Conservation (phyloP, 2,888 invertebrate species). For the Amphimallon solstitiale region DNA sequence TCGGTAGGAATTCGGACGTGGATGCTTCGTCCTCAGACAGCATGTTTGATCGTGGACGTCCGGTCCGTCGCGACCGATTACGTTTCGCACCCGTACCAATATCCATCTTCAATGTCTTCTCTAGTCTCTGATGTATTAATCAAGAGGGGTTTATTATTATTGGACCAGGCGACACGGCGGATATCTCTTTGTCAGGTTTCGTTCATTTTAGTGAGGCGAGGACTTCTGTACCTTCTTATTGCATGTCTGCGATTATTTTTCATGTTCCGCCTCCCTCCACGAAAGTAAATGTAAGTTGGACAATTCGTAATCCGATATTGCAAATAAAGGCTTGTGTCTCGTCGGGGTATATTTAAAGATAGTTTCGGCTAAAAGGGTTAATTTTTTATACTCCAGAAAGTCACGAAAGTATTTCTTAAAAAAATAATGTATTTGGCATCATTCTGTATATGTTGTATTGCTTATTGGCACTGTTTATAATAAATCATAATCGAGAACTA, state of each 20-base stretch:
- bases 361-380: too few relatives aligned
- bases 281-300: too few relatives aligned
- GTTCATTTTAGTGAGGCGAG: not conserved
- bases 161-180: slow-evolving; percentile 12
- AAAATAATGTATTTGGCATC: too few relatives aligned
- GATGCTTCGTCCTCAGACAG: slow-evolving; percentile 22
- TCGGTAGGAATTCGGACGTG: slow-evolving; percentile 7
- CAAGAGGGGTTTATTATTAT: slow-evolving; percentile 23
- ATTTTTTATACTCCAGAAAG: too few relatives aligned
- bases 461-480: too few relatives aligned
- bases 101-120: slow-evolving; percentile 22
- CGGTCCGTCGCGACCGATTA: slow-evolving; percentile 5
- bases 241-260: not conserved
- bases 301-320: too few relatives aligned
- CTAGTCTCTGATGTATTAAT: slow-evolving; percentile 22
- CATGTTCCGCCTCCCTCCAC: too few relatives aligned
- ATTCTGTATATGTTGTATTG: too few relatives aligned
- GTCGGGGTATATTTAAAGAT: too few relatives aligned
- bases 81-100: slow-evolving; percentile 16
- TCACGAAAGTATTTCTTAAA: too few relatives aligned
- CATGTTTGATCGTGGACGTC: slow-evolving; percentile 27
- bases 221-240: not conserved
- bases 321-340: too few relatives aligned
- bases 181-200: not conserved
- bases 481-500: too few relatives aligned